Evolutionary conservation across 2,113 vertebrate species (phyloP).

Genomic region (Tragelaphus buxtoni): DNA sequence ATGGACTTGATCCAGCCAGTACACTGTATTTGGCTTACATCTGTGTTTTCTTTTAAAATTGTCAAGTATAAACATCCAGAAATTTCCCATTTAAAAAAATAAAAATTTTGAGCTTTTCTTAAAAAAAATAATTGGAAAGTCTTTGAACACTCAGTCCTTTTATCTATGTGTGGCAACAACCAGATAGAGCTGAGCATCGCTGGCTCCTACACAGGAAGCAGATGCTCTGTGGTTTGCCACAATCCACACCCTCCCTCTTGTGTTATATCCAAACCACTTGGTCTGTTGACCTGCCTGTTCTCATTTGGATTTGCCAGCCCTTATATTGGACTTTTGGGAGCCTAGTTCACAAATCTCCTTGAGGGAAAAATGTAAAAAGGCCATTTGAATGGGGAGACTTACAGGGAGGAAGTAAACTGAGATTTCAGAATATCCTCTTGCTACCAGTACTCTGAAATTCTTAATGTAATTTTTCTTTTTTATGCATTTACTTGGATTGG

Average conservation of each 20-base stretch:
- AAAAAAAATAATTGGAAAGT: not conserved
- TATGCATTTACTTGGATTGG: not conserved
- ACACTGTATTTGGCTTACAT: not conserved
- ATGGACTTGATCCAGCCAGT: not conserved
- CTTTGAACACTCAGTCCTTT: not conserved
- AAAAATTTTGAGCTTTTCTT: constrained; percentile 14
- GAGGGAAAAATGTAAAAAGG: not conserved
- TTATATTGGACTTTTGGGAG: not conserved
- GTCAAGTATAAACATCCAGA: not conserved
- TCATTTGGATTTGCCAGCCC: not conserved
- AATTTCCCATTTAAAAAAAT: not conserved
- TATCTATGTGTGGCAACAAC: not conserved
- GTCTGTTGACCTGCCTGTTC: not conserved
- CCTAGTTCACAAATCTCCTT: not conserved
- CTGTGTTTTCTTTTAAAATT: not conserved
- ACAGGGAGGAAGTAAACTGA: not conserved
- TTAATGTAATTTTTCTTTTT: not conserved
- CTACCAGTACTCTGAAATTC: not conserved
- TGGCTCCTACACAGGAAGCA: not conserved
- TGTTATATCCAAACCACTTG: accelerated
- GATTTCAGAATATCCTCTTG: not conserved
- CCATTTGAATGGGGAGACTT: not conserved
- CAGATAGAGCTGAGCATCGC: not conserved
- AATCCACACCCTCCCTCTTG: accelerated
- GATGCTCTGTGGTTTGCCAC: not conserved